Evolutionary conservation across 2,888 invertebrate species (phyloP).

Genomic region (Caenorhabditis sp.): DNA sequence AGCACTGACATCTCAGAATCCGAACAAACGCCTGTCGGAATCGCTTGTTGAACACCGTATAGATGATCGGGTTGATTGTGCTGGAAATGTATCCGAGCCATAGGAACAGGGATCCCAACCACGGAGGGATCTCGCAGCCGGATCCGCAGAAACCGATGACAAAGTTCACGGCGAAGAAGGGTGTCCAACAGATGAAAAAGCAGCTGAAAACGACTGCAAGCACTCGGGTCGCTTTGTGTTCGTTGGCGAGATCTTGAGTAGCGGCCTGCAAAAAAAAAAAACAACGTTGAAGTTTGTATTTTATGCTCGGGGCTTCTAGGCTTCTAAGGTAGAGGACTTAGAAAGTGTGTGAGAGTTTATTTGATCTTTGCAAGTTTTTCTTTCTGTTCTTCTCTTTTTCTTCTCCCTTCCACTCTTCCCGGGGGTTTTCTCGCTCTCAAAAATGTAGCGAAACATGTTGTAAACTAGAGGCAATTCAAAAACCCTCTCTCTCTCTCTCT

Average conservation of each 20-base stretch:
- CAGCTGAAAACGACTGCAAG: conserved; percentile 94
- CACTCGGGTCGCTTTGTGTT: conserved; percentile 96
- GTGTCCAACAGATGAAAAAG: conserved; percentile 95
- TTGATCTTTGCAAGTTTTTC: conserved; percentile 27
- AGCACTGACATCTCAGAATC: conserved; percentile 74
- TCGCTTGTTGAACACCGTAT: conserved; percentile 94
- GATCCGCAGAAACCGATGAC: conserved; percentile 86
- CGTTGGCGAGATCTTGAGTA: conserved; percentile 76
- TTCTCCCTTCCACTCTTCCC: conserved; percentile 6
- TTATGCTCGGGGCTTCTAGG: no score
- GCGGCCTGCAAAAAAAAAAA: conserved; percentile 64
- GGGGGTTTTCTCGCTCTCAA: conserved; percentile 3
- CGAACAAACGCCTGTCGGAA: conserved; percentile 83
- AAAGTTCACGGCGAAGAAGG: conserved; percentile 92
- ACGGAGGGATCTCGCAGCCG: conserved; percentile 64
- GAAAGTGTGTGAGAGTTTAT: conserved; percentile 15
- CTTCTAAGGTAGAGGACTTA: neutral
- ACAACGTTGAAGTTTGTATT: no score
- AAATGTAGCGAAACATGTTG: conserved; percentile 56
- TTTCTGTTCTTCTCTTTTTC: conserved; percentile 10
- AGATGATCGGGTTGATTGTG: conserved; percentile 95
- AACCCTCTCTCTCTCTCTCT: conserved; percentile 1
- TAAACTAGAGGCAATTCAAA: conserved; percentile 49
- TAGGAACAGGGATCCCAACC: conserved; percentile 85
- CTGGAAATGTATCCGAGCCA: conserved; percentile 95